Evolutionary conservation across 2,888 invertebrate species (phyloP).

Genomic region (Elmis aenea): DNA sequence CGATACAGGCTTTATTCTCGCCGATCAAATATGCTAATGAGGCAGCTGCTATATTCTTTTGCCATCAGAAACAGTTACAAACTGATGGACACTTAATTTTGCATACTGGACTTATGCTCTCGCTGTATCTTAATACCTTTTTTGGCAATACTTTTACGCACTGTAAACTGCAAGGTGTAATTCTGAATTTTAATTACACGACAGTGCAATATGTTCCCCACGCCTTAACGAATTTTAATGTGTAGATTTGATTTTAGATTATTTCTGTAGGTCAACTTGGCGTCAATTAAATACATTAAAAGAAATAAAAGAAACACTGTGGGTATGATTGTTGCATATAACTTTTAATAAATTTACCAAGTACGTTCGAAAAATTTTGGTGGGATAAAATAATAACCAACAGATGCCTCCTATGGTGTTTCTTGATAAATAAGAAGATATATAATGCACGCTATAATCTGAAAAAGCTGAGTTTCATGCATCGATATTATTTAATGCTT

Average conservation of each 20-base stretch:
- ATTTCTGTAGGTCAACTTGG: slow-evolving; percentile 4
- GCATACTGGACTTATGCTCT: slow-evolving; percentile 9
- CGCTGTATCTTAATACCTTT: slow-evolving; percentile 8
- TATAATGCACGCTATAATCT: too few relatives aligned
- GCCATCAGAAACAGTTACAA: slow-evolving; percentile 9
- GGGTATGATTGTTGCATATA: slow-evolving; percentile 1
- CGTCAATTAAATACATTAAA: slow-evolving; percentile 5
- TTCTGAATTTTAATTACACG: slow-evolving; percentile 9
- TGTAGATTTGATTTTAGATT: slow-evolving; percentile 7
- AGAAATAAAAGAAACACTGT: too few relatives aligned
- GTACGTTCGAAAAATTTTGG: neutral
- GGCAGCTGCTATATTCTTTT: slow-evolving; percentile 11
- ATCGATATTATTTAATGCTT: too few relatives aligned
- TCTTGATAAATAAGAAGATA: too few relatives aligned
- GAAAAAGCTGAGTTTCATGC: slow-evolving; percentile 2
- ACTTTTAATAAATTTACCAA: slow-evolving; percentile 4
- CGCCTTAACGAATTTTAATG: slow-evolving; percentile 7
- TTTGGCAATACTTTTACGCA: slow-evolving; percentile 7
- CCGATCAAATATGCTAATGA: slow-evolving; percentile 12
- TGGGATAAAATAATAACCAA: too few relatives aligned
- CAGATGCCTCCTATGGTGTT: too few relatives aligned
- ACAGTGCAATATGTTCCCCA: slow-evolving; percentile 4
- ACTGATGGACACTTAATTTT: slow-evolving; percentile 12
- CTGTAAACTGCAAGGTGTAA: slow-evolving; percentile 13
- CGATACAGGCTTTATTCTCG: too few relatives aligned